Evolutionary conservation across 37 sponge, comb jelly and placozoan species (phyloP).

Genomic region (Spongilla lacustris): DNA sequence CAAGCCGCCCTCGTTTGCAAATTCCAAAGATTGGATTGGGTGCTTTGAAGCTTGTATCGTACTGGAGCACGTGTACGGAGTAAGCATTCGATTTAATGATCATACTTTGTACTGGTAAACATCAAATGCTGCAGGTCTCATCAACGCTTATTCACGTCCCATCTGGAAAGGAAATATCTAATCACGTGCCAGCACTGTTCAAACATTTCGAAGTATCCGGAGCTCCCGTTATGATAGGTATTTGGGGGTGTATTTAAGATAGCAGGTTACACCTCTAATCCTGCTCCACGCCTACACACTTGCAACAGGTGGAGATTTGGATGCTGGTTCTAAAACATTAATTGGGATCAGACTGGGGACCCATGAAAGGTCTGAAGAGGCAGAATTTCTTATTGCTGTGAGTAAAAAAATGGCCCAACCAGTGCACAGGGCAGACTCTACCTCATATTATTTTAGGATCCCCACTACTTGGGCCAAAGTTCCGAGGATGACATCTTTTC

Average conservation of each 20-base stretch:
- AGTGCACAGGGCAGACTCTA: background rate
- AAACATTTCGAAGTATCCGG: slow-evolving; percentile 76
- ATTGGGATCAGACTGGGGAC: slow-evolving; percentile 29
- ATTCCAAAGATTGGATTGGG: slow-evolving; percentile 93
- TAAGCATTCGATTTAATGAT: slow-evolving; percentile 4
- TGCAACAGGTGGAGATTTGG: slow-evolving; percentile 68
- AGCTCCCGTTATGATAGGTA: slow-evolving; percentile 95
- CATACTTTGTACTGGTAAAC: background rate
- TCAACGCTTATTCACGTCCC: slow-evolving; percentile 55
- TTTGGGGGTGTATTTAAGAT: background rate
- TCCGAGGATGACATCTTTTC: background rate
- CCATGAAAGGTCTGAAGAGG: background rate
- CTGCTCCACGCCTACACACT: too few relatives aligned
- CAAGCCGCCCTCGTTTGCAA: slow-evolving; percentile 74
- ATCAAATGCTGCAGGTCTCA: slow-evolving; percentile 5
- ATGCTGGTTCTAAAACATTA: slow-evolving; percentile 62
- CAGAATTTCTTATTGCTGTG: slow-evolving; percentile 38
- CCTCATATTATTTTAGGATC: slow-evolving; percentile 17
- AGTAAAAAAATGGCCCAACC: too few relatives aligned
- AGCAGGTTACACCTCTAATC: too few relatives aligned
- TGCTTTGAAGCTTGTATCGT: slow-evolving; percentile 79
- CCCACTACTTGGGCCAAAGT: slow-evolving; percentile 29
- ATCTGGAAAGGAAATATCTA: slow-evolving; percentile 19
- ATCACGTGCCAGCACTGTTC: slow-evolving; percentile 12
- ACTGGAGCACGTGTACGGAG: slow-evolving; percentile 68